A percentile compares a stretch with the other conserved stretches of the same genome.
Evolutionary conservation across 2,113 vertebrate species (phyloP).

Genomic region (Triplophysa dalaica): DNA sequence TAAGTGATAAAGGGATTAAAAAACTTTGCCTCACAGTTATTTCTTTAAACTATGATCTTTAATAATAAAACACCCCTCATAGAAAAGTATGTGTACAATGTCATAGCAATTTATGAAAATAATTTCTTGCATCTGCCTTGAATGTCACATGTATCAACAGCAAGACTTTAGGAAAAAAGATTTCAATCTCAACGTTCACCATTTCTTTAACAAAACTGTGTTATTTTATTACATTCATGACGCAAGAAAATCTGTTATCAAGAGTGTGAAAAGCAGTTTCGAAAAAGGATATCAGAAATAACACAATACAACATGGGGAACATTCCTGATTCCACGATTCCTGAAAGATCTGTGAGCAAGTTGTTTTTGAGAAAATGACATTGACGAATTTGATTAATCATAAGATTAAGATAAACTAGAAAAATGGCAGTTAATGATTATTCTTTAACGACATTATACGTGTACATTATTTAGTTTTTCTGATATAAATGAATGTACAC

Average conservation of each 20-base stretch:
- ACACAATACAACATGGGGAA: neutral
- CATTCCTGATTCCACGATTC: neutral
- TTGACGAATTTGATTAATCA: neutral
- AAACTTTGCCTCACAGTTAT: constrained; percentile 54
- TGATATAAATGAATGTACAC: constrained; percentile 18
- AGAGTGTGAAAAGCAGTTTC: neutral
- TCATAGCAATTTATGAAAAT: constrained; percentile 70
- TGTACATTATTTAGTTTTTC: constrained; percentile 14
- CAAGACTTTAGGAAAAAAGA: constrained; percentile 54
- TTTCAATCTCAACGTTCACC: neutral
- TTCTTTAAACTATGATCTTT: constrained; percentile 70
- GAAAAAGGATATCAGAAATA: neutral
- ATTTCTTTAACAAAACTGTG: neutral
- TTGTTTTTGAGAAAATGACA: neutral
- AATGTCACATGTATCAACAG: constrained; percentile 63
- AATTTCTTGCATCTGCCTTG: constrained; percentile 55
- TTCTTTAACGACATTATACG: neutral
- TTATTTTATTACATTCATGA: constrained; percentile 20
- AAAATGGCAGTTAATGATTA: neutral
- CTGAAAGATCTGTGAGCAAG: neutral
- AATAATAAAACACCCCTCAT: constrained; percentile 73
- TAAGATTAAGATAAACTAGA: neutral
- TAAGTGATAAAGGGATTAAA: constrained; percentile 32
- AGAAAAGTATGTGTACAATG: constrained; percentile 77
- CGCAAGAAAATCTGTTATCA: neutral